Conservation (phyloP, 2,113 vertebrate genomes). For the Hippoglossus stenolepis region DNA sequence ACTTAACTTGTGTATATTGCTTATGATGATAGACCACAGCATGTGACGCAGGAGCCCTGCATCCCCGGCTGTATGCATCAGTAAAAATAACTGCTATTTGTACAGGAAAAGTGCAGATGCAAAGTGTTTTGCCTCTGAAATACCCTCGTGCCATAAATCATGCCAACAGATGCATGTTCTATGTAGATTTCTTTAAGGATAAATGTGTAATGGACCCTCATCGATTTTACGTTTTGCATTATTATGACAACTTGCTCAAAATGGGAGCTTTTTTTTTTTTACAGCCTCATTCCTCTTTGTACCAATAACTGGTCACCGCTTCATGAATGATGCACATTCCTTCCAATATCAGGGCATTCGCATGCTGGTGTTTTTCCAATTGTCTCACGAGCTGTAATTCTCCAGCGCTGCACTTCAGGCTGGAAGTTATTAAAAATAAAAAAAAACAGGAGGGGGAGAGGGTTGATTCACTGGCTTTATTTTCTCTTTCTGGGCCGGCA, state of each 20-base stretch:
- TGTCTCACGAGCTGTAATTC: constrained; percentile 70
- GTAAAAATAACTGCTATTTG: background rate
- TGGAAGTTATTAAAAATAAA: constrained; percentile 67
- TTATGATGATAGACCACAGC: too few relatives aligned
- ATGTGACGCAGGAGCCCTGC: too few relatives aligned
- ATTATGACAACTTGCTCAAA: constrained; percentile 37
- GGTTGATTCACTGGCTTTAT: constrained; percentile 56
- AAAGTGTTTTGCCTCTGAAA: background rate
- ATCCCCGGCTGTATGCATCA: background rate
- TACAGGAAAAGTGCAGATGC: background rate
- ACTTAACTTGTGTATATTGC: background rate
- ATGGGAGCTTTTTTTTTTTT: constrained; percentile 42
- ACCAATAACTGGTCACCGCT: constrained; percentile 31
- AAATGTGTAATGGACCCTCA: background rate
- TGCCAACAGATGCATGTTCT: background rate
- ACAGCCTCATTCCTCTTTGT: constrained; percentile 36
- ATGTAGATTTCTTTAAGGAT: background rate
- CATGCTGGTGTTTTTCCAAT: constrained; percentile 72
- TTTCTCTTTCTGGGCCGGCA: constrained; percentile 58
- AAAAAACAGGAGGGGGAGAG: constrained; percentile 5
- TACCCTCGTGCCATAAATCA: background rate
- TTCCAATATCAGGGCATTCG: constrained; percentile 35
- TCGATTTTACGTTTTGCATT: constrained; percentile 36
- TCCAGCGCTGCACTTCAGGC: constrained; percentile 49
- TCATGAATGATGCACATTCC: constrained; percentile 55